Base-by-base conservation (phyloP, 1,140 invertebrate species). In the Aphidius gifuensis region DNA sequence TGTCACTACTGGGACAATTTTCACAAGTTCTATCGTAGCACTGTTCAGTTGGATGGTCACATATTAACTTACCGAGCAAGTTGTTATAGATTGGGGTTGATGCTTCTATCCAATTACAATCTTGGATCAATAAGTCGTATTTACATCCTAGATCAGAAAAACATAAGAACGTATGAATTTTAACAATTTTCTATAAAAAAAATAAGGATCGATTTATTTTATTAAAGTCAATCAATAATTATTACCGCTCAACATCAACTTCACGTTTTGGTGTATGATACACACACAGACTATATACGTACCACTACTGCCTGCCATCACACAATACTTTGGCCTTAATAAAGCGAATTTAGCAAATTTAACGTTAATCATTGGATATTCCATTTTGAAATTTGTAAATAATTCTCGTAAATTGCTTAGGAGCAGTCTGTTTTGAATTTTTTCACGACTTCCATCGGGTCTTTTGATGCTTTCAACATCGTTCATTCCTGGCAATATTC, bases 231-330 rank as follows among this genome's bases (percentile, higher is more conserved):
- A 39, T 40, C n/a, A 60, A 46, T 11, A 3, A 9, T 16, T n/a
- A 8, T 50, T 50, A 60, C 47, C 58, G 0, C 50, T 46, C 40
- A 60, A 23, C 58, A 60, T 60, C 16, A 60, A 43, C 49, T 60
- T 60, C 5, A 60, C 46, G 21, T 60, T 60, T 42, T 60, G 47
- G 11, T 56, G 54, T 16, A 56, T 43, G 4, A 38, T 56, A 43
- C 54, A 56, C 54, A 56, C 42, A 56, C 58, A 60, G 4, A 60
- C 58, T 5, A 46, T 50, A 42, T 60, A 48, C 38, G 58, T 39
- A 21, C 58, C 58, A 6, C 9, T 9, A 60, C 6, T 16, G 9
- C 21, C 58, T 1, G 58, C 58, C 1, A 60, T n/a, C 4, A 60
- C 39, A 42, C 58, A 60, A 43, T 48, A 21, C 39, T 51, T 7